Evolutionary conservation across 2,888 invertebrate genomes (phyloP).

Genomic region (Clusia tigrina): DNA sequence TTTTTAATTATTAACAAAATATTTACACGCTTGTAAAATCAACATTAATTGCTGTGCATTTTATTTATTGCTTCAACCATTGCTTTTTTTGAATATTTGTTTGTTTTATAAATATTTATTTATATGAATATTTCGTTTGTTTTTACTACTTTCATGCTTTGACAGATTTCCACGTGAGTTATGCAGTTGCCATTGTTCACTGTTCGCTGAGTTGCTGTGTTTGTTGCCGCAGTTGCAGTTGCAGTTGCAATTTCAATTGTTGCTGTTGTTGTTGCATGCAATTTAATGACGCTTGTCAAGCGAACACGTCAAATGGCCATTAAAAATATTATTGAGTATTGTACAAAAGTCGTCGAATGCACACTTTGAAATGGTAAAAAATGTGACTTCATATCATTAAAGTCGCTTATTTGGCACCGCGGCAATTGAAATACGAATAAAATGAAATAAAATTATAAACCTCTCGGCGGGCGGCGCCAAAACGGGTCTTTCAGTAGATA

Average conservation of each 20-base stretch:
- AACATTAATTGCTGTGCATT: conserved; percentile 8
- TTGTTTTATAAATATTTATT: conserved; percentile 3
- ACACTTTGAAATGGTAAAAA: too few relatives aligned
- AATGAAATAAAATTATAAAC: too few relatives aligned
- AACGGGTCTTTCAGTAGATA: too few relatives aligned
- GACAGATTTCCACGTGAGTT: too few relatives aligned
- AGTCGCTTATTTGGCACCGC: too few relatives aligned
- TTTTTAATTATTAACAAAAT: not conserved
- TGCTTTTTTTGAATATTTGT: conserved; percentile 27
- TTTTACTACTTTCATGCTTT: not conserved
- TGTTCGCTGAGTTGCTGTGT: too few relatives aligned
- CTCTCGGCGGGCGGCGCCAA: too few relatives aligned
- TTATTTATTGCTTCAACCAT: conserved; percentile 26
- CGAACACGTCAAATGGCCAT: conserved; percentile 12
- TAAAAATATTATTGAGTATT: not conserved
- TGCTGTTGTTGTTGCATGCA: not conserved
- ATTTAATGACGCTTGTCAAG: conserved; percentile 18
- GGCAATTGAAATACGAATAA: too few relatives aligned
- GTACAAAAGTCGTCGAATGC: not conserved
- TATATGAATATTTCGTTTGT: conserved; percentile 9
- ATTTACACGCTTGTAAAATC: conserved; percentile 9
- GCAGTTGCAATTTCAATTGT: not conserved
- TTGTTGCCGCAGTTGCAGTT: not conserved
- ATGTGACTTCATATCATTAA: too few relatives aligned
- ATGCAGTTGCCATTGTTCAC: too few relatives aligned